phyloP scores from a whole-genome alignment of 2,113 vertebrate genomes.

The Prunella fulvescens region DNA sequence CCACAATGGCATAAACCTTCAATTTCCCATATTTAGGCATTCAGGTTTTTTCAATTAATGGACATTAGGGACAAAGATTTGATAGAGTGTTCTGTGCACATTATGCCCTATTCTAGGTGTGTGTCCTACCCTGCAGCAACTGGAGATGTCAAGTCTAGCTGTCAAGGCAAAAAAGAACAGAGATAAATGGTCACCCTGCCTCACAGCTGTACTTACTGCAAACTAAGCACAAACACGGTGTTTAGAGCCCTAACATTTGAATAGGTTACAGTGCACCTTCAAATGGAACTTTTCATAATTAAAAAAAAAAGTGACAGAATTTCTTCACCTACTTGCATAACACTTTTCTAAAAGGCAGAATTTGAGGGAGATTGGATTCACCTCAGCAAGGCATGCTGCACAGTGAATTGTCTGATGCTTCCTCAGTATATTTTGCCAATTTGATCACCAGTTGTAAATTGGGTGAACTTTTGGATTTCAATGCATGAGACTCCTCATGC shows the following conservation, averaged over 20 bases:
- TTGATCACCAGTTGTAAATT: slow-evolving; percentile 11
- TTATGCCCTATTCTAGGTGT: not conserved
- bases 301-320: not conserved
- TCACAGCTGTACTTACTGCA: not conserved
- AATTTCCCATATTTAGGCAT: not conserved
- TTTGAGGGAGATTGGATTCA: not conserved
- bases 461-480: slow-evolving; percentile 47
- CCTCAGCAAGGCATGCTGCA: not conserved
- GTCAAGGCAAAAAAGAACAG: slow-evolving; percentile 19
- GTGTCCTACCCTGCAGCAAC: not conserved
- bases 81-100: not conserved
- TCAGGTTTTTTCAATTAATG: not conserved
- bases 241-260: slow-evolving; percentile 8
- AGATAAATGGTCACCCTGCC: slow-evolving; percentile 3
- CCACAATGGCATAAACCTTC: not conserved
- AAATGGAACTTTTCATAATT: not conserved
- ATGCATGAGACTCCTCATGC: not conserved
- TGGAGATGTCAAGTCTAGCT: not conserved
- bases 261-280: not conserved
- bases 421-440: not conserved
- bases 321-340: not conserved
- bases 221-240: not conserved
- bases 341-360: not conserved
- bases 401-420: not conserved
- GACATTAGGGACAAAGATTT: not conserved